Conservation (phyloP, 2,113 vertebrate species). For the Apodemus speciosus region DNA sequence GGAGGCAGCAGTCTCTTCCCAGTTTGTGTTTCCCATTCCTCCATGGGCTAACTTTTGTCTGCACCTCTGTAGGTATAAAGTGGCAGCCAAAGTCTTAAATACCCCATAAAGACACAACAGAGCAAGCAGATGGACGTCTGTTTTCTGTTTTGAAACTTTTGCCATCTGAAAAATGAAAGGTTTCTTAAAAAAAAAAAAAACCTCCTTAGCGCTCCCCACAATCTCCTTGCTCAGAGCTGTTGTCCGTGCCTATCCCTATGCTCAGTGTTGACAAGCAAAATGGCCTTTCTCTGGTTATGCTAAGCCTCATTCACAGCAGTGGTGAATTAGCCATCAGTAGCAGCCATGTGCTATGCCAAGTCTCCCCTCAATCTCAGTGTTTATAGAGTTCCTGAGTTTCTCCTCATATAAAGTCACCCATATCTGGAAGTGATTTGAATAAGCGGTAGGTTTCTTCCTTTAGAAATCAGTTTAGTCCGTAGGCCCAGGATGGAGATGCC, state of each 20-base stretch:
- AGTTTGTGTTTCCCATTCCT: not conserved
- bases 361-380: not conserved
- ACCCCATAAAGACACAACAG: not conserved
- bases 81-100: not conserved
- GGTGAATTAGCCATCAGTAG: not conserved
- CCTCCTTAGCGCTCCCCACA: not conserved
- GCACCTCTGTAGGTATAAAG: not conserved
- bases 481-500: not conserved
- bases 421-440: conserved; percentile 2
- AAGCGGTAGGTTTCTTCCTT: not conserved
- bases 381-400: not conserved
- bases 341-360: not conserved
- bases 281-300: not conserved
- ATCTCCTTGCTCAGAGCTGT: not conserved
- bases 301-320: not conserved
- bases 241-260: not conserved
- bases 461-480: not conserved
- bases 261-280: conserved; percentile 2
- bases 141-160: conserved; percentile 9
- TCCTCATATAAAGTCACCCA: not conserved
- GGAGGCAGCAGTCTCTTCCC: not conserved
- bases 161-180: not conserved
- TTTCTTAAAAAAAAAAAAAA: no score
- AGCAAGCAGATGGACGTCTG: no score
- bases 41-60: not conserved